Evolutionary conservation across 2,113 vertebrate genomes (phyloP).

Genomic region (Hyperopisus bebe): DNA sequence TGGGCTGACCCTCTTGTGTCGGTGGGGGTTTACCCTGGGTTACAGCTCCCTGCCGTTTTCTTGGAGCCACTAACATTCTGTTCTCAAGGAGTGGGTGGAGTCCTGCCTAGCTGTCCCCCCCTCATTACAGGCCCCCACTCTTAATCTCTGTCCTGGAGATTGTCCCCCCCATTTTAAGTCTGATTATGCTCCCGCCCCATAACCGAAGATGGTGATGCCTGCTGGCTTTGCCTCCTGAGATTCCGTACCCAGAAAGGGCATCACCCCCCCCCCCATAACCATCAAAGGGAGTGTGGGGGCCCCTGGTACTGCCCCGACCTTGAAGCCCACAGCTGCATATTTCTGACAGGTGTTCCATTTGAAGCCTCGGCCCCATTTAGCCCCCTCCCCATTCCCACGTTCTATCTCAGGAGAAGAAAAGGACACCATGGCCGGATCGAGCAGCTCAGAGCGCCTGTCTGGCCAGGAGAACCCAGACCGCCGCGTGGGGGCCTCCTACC

Average conservation of each 20-base stretch:
- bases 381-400: not conserved
- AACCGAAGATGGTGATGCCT: not conserved
- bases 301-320: not conserved
- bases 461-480: not conserved
- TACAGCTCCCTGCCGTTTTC: not conserved
- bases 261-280: not conserved
- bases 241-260: not conserved
- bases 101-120: not conserved
- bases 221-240: not conserved
- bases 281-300: conserved; percentile 9
- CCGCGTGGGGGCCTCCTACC: conserved; percentile 11
- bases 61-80: not conserved
- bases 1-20: not conserved
- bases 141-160: not conserved
- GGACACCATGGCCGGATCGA: no score
- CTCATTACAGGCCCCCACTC: not conserved
- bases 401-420: not conserved
- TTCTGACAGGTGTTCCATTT: conserved; percentile 24
- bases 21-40: not conserved
- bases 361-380: not conserved
- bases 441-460: no score
- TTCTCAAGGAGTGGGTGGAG: not conserved
- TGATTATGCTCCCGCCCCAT: not conserved
- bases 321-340: conserved; percentile 4
- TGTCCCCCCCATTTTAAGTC: not conserved